Conservation (phyloP, 2,888 invertebrate genomes). For the Drosophila borborema region DNA sequence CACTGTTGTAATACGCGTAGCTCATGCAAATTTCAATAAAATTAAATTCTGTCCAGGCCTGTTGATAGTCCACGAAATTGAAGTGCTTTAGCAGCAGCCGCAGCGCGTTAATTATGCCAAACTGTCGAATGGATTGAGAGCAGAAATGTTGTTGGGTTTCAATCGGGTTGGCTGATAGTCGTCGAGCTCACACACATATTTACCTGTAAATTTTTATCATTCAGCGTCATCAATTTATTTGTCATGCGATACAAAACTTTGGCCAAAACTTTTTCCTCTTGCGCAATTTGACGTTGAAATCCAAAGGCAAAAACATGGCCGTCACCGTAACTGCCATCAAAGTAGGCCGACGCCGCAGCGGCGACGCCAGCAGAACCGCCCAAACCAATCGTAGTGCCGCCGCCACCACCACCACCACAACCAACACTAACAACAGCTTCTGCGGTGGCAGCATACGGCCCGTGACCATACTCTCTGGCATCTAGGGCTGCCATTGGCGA, state of each 20-base stretch:
- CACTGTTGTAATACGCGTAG: conserved; percentile 84
- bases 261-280: conserved; percentile 83
- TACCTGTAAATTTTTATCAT: conserved; percentile 85
- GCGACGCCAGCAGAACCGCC: conserved; percentile 37
- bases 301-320: conserved; percentile 70
- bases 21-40: conserved; percentile 84
- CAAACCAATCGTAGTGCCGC: conserved; percentile 19
- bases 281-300: conserved; percentile 69
- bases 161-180: conserved; percentile 4
- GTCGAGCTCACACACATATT: conserved; percentile 66
- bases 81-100: conserved; percentile 83
- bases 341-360: conserved; percentile 59
- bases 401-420: background rate
- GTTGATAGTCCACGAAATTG: conserved; percentile 83
- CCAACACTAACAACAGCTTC: conserved; percentile 28
- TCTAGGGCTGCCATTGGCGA: conserved; percentile 64
- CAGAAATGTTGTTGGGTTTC: conserved; percentile 15
- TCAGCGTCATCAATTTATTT: conserved; percentile 85
- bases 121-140: conserved; percentile 63
- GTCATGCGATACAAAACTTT: conserved; percentile 85
- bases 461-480: conserved; percentile 42
- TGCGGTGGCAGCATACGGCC: conserved; percentile 26
- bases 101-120: conserved; percentile 84
- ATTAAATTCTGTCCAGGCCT: conserved; percentile 85
- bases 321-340: conserved; percentile 55